These are phyloP conservation scores for Hetaerina americana DNA, from an alignment of 1,140 invertebrate species.

Conservation along the genomic window DNA sequence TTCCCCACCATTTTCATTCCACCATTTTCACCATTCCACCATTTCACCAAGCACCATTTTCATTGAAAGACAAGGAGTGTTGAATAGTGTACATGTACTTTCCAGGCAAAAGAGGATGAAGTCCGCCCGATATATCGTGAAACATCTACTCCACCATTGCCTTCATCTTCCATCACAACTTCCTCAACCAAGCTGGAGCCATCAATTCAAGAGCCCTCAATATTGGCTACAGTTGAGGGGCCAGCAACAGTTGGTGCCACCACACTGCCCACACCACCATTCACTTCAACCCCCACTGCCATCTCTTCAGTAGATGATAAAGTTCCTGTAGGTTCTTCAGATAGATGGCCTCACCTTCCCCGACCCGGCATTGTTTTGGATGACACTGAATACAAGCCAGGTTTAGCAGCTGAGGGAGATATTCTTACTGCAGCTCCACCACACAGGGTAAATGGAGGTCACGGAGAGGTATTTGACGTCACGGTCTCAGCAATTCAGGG, in stretches of 20 bases:
- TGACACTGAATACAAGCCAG: slow-evolving; percentile 61
- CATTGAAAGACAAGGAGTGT: too few species aligned
- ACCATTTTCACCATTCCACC: too few species aligned
- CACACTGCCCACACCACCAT: neutral
- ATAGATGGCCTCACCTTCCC: slow-evolving; percentile 43
- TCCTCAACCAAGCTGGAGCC: neutral
- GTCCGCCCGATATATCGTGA: neutral
- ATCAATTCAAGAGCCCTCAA: neutral
- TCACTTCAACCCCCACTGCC: neutral
- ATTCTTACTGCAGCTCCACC: slow-evolving; percentile 24
- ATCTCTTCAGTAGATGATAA: neutral
- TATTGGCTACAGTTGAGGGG: neutral
- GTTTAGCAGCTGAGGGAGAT: slow-evolving; percentile 21
- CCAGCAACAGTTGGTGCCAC: neutral
- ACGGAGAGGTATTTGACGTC: slow-evolving; percentile 74
- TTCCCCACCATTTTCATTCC: too few species aligned
- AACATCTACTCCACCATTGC: neutral
- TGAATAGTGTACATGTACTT: neutral
- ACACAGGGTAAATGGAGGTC: slow-evolving; percentile 27
- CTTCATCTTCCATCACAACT: neutral
- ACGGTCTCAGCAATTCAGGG: slow-evolving; percentile 78
- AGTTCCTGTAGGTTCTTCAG: slow-evolving; percentile 13
- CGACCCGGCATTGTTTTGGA: slow-evolving; percentile 69
- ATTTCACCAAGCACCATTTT: too few species aligned
- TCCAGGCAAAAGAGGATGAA: neutral